Base-by-base conservation (phyloP, 1,140 invertebrate genomes). In the Lamellibrachia luymesi region DNA sequence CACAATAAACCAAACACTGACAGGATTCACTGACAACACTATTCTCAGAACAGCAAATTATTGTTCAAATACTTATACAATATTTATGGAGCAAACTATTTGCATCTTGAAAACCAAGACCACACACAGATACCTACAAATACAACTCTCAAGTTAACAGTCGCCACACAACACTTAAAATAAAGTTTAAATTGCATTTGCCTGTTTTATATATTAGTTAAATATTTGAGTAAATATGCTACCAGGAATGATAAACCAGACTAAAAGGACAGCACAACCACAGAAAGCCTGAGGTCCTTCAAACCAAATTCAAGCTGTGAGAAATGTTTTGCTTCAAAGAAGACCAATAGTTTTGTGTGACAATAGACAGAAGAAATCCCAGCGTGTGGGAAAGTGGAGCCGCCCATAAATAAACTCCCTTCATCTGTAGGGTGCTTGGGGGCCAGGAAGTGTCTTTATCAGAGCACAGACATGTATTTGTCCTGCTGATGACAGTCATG, bases 401-500 rank as follows among this genome's bases (percentile, higher is more conserved):
- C 4, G 64, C 13, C 13, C 64, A 80, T 80, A 80, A 80, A 80
- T 80, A 80, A 80, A 80, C 64, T 22, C 64, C 64, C 64, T 80
- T 80, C 64, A 80, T 22, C 2, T 80, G 64, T 80, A 22, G 64
- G 64, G 64, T 22, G 8, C 64, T 80, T 80, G 64, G 6, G 13
- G 64, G 64, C 64, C 64, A 80, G 64, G 64, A 80, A 10, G 64
- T 80, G 64, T 80, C 64, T 80, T 80, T 80, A 80, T 80, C 64
- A 80, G 64, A 22, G 64, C 64, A 80, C 64, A 80, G 64, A 22
- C 64, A 17, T 80, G 64, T 80, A 22, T 80, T 80, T 80, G 64
- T 80, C 64, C 64, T 80, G 64, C 64, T 80, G 64, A 80, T 80
- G 64, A 80, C 64, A 80, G 64, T 80, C 64, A 80, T 80, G 64